phyloP scores from a whole-genome alignment of 2,113 vertebrate species.

The Dasypus novemcinctus region DNA sequence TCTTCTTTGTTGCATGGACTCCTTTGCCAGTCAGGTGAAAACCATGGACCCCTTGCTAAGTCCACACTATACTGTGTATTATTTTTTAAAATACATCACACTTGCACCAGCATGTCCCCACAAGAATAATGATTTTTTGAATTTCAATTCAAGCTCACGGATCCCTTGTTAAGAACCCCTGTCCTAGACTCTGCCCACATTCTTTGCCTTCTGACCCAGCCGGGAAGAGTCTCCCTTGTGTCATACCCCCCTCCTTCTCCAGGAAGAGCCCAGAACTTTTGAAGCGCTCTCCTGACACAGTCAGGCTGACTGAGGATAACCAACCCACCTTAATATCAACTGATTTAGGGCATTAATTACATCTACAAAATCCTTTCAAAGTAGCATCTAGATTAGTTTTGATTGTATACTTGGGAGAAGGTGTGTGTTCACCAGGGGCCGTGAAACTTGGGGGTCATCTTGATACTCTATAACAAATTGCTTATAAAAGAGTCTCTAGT shows the following conservation, averaged over 20 bases:
- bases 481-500: background rate
- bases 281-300: background rate
- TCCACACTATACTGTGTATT: too few relatives aligned
- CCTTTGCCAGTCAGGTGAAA: too few relatives aligned
- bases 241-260: background rate
- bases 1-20: too few relatives aligned
- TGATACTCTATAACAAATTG: background rate
- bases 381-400: background rate
- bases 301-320: background rate
- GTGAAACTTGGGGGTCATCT: background rate
- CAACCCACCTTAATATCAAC: background rate
- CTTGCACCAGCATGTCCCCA: too few relatives aligned
- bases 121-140: too few relatives aligned
- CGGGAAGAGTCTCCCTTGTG: too few relatives aligned
- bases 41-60: too few relatives aligned
- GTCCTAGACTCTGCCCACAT: background rate
- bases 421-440: background rate
- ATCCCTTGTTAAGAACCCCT: too few relatives aligned
- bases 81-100: too few relatives aligned
- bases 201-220: too few relatives aligned
- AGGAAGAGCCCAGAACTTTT: background rate
- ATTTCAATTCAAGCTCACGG: too few relatives aligned
- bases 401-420: background rate
- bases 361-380: constrained; percentile 6
- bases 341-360: constrained; percentile 25